Evolutionary conservation across 2,888 invertebrate species (phyloP), one percentile per base, ranked within the genome.

Genomic region (Pachymerium ferrugineum): DNA sequence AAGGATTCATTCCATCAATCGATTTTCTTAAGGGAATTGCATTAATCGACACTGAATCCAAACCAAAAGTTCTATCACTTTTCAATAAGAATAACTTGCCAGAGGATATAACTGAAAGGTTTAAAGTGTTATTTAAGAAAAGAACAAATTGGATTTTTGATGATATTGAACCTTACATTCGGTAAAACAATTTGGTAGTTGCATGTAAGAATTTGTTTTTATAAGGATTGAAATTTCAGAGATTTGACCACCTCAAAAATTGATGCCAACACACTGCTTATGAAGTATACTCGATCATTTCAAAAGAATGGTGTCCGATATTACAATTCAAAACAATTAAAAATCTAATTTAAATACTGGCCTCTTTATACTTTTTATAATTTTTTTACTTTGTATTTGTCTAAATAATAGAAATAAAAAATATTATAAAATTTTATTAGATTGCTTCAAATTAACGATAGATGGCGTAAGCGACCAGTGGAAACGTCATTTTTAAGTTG

Each of bases 1-100:
- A 70, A 8, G 70, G 70, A 12, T 70, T 70, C 19, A 33, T 22
- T 12, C 70, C 70, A 1, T 16, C 29, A n/a, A 5, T 33, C 12
- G 31, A 70, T n/a, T 70, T 31, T 22, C 16, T 70, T 5, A 70
- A 70, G 16, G 70, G 70, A 22, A 14, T 70, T n/a, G 70, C 70
- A 3, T 6, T 70, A 16, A 70, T 70, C 31, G 70, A 70, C 31
- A 8, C 1, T 2, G 25, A 25, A 12, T 22, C 22, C 25, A 16
- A 68, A 14, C 33, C 33, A 2, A 30, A 33, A 29, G 16, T 22
- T 31, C 8, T 70, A 30, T 10, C 10, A 12, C 22, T 30, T 19
- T 70, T 12, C 16, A 12, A 29, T 6, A 22, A 22, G 16, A 16
- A 30, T 16, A 12, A 70, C n/a, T 30, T 70, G 1, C 70, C 70